Evolutionary conservation across 2,888 invertebrate genomes (phyloP).

Genomic region (Lottia scabra): DNA sequence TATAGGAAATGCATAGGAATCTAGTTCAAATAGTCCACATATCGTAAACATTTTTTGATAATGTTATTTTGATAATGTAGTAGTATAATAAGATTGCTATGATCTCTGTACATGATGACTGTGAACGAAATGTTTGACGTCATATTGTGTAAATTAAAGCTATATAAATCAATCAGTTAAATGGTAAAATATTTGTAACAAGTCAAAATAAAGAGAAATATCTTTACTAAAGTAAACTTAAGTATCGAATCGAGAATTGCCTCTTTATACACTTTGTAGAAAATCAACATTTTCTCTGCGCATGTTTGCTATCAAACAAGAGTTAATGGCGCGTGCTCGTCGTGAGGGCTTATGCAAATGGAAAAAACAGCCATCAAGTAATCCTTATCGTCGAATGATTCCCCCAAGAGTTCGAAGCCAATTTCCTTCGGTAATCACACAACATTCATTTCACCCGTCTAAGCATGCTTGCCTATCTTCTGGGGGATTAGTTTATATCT

Average conservation of each 20-base stretch:
- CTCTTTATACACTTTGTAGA: conserved; percentile 17
- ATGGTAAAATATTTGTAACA: background rate
- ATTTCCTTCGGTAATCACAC: conserved; percentile 52
- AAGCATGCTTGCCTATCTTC: conserved; percentile 24
- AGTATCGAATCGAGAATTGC: conserved; percentile 17
- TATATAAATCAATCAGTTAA: background rate
- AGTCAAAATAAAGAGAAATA: conserved; percentile 16
- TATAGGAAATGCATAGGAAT: too few species aligned
- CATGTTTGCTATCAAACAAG: conserved; percentile 30
- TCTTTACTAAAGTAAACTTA: conserved; percentile 19
- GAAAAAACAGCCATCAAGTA: conserved; percentile 29
- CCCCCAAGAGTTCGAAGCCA: conserved; percentile 49
- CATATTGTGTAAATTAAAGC: background rate
- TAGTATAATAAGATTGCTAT: too few species aligned
- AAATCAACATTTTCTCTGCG: conserved; percentile 23
- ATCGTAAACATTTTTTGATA: too few species aligned
- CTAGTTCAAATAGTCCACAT: too few species aligned
- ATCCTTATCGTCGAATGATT: conserved; percentile 28
- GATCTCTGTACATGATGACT: too few species aligned
- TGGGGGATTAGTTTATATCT: conserved; percentile 29
- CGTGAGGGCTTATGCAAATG: conserved; percentile 27
- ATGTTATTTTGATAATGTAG: too few species aligned
- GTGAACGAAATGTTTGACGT: too few species aligned
- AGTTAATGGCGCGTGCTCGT: conserved; percentile 31
- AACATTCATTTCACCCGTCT: conserved; percentile 42